phyloP scores from a whole-genome alignment of 2,888 invertebrate species.

The Sisyra terminalis region DNA sequence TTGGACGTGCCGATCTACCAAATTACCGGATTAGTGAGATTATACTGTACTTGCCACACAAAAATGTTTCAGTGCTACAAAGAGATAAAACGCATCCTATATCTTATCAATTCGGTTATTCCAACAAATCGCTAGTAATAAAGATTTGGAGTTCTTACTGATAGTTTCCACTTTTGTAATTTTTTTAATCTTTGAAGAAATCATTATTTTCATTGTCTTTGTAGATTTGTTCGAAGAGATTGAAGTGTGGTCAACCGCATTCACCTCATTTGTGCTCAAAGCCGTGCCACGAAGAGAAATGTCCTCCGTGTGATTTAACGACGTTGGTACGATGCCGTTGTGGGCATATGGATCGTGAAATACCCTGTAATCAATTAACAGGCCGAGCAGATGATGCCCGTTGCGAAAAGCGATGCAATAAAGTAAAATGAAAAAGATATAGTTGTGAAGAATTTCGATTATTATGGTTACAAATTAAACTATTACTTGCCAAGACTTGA shows the following conservation, averaged over 20 bases:
- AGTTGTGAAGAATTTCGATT: background rate
- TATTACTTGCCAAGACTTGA: too few species aligned
- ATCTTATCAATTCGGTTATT: too few species aligned
- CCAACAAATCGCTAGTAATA: too few species aligned
- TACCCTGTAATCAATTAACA: conserved; percentile 56
- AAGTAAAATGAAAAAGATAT: conserved; percentile 30
- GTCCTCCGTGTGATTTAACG: conserved; percentile 59
- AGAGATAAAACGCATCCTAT: too few species aligned
- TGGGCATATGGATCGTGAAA: conserved; percentile 66
- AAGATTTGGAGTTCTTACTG: too few species aligned
- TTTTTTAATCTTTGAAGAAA: too few species aligned
- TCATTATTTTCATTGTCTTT: conserved; percentile 10
- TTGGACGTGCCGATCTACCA: too few species aligned
- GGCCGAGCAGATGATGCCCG: conserved; percentile 54
- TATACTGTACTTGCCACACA: too few species aligned
- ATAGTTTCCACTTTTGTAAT: too few species aligned
- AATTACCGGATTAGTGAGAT: too few species aligned
- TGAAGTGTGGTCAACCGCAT: conserved; percentile 49
- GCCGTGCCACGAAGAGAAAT: conserved; percentile 53
- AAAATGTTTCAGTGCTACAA: too few species aligned
- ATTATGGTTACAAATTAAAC: too few species aligned
- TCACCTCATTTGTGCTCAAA: conserved; percentile 51
- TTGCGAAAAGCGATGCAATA: conserved; percentile 83
- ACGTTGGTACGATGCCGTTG: conserved; percentile 72
- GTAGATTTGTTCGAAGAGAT: conserved; percentile 40